phyloP scores from a whole-genome alignment of 2,113 vertebrate genomes.

The Prochilodus magdalenae region DNA sequence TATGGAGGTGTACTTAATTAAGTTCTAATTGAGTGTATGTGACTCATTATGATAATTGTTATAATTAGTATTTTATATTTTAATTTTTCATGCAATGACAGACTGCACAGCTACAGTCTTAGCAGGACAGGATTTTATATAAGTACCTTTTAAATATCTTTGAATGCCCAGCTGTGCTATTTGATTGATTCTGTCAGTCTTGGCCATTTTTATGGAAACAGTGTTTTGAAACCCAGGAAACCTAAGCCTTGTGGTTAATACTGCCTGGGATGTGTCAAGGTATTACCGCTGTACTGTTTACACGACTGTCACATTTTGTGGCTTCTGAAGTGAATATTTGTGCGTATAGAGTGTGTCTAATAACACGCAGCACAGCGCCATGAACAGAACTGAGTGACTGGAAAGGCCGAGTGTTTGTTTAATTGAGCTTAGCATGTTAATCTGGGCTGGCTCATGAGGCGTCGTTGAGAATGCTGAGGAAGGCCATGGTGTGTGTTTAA shows the following conservation, averaged over 20 bases:
- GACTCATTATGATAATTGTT: too few species aligned
- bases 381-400: background rate
- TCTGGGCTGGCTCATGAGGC: too few species aligned
- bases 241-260: background rate
- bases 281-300: background rate
- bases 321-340: background rate
- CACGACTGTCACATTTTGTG: slow-evolving; percentile 1
- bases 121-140: too few species aligned
- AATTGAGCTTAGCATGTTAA: background rate
- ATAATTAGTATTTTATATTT: too few species aligned
- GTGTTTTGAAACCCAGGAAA: background rate
- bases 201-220: background rate
- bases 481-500: background rate
- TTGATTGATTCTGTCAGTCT: background rate
- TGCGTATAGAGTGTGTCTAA: background rate
- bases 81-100: too few species aligned
- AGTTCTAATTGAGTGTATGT: too few species aligned
- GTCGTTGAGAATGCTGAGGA: background rate
- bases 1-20: too few species aligned
- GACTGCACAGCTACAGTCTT: too few species aligned
- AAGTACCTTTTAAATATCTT: background rate
- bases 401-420: background rate
- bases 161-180: background rate
- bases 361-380: background rate
- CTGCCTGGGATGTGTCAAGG: background rate